Percentiles rank a stretch among this genome's conserved stretches.
Evolutionary conservation across 2,113 vertebrate species (phyloP).

Genomic region (Capreolus pygargus): DNA sequence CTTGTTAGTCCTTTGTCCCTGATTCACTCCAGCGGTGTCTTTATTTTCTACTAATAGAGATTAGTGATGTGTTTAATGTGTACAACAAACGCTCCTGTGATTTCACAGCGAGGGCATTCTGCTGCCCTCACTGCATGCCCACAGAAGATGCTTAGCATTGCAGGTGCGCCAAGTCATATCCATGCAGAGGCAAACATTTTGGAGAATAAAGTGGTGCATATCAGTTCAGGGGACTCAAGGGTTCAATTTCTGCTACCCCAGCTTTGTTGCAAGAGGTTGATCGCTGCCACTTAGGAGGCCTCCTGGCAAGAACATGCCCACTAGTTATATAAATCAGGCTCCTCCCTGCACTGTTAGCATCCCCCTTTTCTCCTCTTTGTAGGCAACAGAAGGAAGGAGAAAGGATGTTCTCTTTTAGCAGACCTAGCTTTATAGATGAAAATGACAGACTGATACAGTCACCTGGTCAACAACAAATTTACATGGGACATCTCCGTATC

Average conservation of each 20-base stretch:
- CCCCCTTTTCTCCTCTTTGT: not conserved
- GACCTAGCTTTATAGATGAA: not conserved
- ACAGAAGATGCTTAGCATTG: accelerated
- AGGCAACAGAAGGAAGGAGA: not conserved
- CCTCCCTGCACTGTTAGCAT: not conserved
- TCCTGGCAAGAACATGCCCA: not conserved
- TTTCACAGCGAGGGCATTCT: not conserved
- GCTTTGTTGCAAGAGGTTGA: not conserved
- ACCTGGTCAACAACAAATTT: not conserved
- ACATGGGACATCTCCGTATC: not conserved
- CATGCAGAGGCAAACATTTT: not conserved
- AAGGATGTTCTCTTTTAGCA: not conserved
- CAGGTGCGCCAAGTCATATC: not conserved
- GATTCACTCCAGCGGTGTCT: not conserved
- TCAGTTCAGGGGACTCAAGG: not conserved
- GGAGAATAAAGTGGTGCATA: not conserved
- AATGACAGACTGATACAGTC: not conserved
- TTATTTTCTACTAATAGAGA: conserved; percentile 46
- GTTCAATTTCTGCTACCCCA: not conserved
- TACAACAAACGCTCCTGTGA: conserved; percentile 27
- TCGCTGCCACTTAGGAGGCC: not conserved
- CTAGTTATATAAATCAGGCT: not conserved
- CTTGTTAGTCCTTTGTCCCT: not conserved
- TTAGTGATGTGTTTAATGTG: conserved; percentile 45
- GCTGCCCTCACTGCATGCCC: accelerated